Conservation (phyloP, 2,797 vertebrate genomes). For the Crypturellus tataupa region DNA sequence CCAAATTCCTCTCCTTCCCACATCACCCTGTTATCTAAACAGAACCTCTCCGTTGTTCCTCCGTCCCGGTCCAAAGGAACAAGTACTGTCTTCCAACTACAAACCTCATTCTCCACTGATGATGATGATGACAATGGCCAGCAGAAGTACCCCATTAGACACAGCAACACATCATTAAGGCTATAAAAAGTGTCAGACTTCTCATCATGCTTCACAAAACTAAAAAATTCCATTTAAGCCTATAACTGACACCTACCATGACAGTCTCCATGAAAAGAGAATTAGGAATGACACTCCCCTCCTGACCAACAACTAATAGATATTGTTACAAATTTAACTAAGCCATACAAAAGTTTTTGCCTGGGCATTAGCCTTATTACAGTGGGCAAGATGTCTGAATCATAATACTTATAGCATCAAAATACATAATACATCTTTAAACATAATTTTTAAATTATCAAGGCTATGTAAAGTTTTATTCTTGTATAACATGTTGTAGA, state of each 20-base stretch:
- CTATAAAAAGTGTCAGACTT: background rate
- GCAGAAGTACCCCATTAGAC: background rate
- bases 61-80: background rate
- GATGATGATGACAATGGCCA: background rate
- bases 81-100: background rate
- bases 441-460: background rate
- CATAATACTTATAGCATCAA: background rate
- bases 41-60: background rate
- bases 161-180: background rate
- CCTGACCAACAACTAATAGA: background rate
- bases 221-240: background rate
- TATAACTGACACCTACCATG: background rate
- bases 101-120: background rate
- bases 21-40: background rate
- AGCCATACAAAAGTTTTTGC: conserved; percentile 1
- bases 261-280: background rate
- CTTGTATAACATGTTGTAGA: background rate
- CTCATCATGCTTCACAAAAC: background rate
- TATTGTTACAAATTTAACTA: background rate
- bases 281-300: background rate
- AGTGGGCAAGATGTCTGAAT: background rate
- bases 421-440: background rate
- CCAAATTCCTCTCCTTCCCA: background rate
- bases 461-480: background rate
- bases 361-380: conserved; percentile 19